Evolutionary conservation across 2,113 vertebrate genomes (phyloP), one percentile per base, ranked within the genome.

Genomic region (Crypturellus undulatus): DNA sequence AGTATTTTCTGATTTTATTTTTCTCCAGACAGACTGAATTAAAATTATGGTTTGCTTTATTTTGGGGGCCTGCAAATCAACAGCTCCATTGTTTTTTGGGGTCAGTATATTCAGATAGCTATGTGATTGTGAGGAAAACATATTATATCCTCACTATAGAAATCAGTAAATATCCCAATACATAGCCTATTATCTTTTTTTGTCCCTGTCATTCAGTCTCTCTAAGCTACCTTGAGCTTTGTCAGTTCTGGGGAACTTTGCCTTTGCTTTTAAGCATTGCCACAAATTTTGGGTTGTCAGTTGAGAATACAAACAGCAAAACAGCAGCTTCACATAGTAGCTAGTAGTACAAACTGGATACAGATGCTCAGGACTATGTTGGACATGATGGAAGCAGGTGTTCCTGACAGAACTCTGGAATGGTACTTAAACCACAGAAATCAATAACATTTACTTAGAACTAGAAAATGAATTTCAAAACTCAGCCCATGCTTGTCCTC

Each of bases 291-390:
- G 67, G 63, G 79, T 58, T 87, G 67, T 58, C 87, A 82, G 19
- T 43, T 95, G 63, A 85, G 92, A 95, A 72, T 8, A 65, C 32
- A 79, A 89, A 52, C 47, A 72, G 73, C 40, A 91, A 77, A 45
- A 5, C 26, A 94, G 18, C n/a, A 79, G 68, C 6, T 91, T 49
- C 17, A 77, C 28, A 20, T 58, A 93, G 28, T 36, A 82, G 28
- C 76, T 36, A 58, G 62, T 10, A 77, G 49, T 49, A 78, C 40
- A 81, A 65, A 76, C 65, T 79, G 64, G 1, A 0, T 26, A 19
- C 1, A 87, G 20, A 36, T 54, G 40, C 5, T 28, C 79, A 77
- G 45, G 79, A 67, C 59, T 3, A 0, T 43, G 38, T 2, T 62
- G 52, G 40, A 49, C 49, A 12, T 45, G 54, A 72, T 28, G 15